Conservation (phyloP, 37 sponge, comb jelly and placozoan species). For the Aplysina aerophoba region DNA sequence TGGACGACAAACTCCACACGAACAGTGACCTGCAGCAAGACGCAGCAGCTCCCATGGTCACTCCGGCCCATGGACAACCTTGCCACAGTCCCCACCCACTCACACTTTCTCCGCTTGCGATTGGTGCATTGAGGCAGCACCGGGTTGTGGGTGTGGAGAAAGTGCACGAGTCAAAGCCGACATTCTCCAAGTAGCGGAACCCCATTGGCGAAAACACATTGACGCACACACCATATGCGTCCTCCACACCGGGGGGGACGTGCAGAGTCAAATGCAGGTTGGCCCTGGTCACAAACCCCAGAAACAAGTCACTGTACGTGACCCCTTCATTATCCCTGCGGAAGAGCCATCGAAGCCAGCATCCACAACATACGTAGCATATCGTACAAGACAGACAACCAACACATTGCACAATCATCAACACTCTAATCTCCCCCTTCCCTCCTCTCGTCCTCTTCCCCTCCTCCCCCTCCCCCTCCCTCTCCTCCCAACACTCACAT, state of each 20-base stretch:
- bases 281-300: background rate
- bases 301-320: background rate
- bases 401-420: too few relatives aligned
- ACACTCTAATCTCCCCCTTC: too few relatives aligned
- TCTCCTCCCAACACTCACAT: too few relatives aligned
- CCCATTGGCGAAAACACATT: background rate
- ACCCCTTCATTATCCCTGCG: background rate
- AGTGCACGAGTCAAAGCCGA: background rate
- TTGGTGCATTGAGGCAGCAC: background rate
- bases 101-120: background rate
- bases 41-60: too few relatives aligned
- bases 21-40: too few relatives aligned
- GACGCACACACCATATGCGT: constrained; percentile 17
- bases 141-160: background rate
- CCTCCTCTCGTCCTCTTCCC: too few relatives aligned
- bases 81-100: background rate
- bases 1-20: too few relatives aligned
- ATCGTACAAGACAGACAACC: too few relatives aligned
- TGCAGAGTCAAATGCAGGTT: background rate
- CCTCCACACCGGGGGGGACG: background rate
- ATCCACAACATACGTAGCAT: too few relatives aligned
- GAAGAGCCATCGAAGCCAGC: too few relatives aligned
- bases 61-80: too few relatives aligned
- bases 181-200: background rate
- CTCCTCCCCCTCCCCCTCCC: too few relatives aligned